These are phyloP conservation scores for Xestobium rufovillosum DNA, from an alignment of 2,888 invertebrate species.

Conservation along the genomic window DNA sequence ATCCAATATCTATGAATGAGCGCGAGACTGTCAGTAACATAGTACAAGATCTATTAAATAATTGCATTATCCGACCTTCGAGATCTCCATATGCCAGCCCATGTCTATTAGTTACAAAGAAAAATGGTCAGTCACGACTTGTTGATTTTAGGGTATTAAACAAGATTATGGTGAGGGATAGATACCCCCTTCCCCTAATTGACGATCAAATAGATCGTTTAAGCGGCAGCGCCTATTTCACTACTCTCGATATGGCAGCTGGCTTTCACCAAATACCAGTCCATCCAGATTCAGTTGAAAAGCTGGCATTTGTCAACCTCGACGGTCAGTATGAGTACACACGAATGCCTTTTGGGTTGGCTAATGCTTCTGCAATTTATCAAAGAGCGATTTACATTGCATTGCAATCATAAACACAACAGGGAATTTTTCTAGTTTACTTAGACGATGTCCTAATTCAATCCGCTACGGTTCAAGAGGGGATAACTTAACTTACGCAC, in stretches of 20 bases:
- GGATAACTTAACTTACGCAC: neutral
- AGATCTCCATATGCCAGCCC: neutral
- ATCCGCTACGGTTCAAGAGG: constrained; percentile 3
- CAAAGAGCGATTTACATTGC: constrained; percentile 10
- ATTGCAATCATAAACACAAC: neutral
- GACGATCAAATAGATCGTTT: constrained; percentile 5
- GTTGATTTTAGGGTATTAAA: constrained; percentile 1
- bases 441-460: constrained; percentile 6
- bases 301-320: constrained; percentile 3
- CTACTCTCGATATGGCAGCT: constrained; percentile 25
- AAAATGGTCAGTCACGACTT: neutral
- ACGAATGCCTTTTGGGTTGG: constrained; percentile 8
- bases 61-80: constrained; percentile 2
- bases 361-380: constrained; percentile 7
- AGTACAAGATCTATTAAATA: neutral
- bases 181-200: too few relatives aligned
- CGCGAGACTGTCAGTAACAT: constrained; percentile 1
- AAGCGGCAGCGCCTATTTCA: constrained; percentile 16
- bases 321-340: constrained; percentile 8
- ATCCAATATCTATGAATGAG: neutral
- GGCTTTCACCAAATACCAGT: constrained; percentile 15
- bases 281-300: constrained; percentile 7
- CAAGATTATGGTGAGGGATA: neutral
- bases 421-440: neutral
- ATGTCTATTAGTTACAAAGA: constrained; percentile 5